Conservation (phyloP, 2,113 vertebrate genomes). For the Pluvianellus socialis region DNA sequence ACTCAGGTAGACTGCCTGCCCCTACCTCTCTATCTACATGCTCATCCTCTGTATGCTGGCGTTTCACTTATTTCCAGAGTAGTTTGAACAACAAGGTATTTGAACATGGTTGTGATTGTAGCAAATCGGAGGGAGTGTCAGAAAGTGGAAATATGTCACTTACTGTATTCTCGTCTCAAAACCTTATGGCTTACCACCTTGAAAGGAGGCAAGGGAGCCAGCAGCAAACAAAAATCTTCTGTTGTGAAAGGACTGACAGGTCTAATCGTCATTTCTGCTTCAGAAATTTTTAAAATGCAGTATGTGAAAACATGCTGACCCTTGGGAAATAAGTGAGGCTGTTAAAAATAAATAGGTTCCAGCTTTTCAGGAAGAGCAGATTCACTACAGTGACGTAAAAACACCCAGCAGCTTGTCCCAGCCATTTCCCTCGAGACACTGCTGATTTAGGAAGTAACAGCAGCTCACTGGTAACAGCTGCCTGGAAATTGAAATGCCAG, state of each 20-base stretch:
- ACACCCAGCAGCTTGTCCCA: slow-evolving; percentile 61
- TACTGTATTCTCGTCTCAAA: neutral
- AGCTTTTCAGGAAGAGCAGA: slow-evolving; percentile 62
- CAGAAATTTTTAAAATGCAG: slow-evolving; percentile 36
- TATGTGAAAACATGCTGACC: slow-evolving; percentile 26
- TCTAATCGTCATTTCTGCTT: neutral
- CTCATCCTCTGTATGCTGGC: too few species aligned
- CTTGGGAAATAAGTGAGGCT: slow-evolving; percentile 30
- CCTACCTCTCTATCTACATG: neutral
- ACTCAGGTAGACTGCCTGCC: neutral
- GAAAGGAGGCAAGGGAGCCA: neutral
- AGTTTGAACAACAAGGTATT: neutral
- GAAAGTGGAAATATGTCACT: neutral
- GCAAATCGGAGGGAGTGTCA: neutral
- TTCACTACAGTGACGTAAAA: slow-evolving; percentile 57
- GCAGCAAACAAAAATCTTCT: neutral
- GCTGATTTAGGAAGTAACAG: slow-evolving; percentile 47
- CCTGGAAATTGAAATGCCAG: slow-evolving; percentile 51
- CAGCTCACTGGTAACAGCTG: slow-evolving; percentile 41
- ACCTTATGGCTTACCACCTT: neutral
- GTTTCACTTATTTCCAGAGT: neutral
- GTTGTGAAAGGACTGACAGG: neutral
- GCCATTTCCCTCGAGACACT: slow-evolving; percentile 27
- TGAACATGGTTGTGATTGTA: neutral
- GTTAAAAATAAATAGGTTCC: slow-evolving; percentile 68